A percentile compares a stretch with the other conserved stretches of the same genome.
Conservation (phyloP, 2,888 invertebrate species). For the Ectemnius continuus region DNA sequence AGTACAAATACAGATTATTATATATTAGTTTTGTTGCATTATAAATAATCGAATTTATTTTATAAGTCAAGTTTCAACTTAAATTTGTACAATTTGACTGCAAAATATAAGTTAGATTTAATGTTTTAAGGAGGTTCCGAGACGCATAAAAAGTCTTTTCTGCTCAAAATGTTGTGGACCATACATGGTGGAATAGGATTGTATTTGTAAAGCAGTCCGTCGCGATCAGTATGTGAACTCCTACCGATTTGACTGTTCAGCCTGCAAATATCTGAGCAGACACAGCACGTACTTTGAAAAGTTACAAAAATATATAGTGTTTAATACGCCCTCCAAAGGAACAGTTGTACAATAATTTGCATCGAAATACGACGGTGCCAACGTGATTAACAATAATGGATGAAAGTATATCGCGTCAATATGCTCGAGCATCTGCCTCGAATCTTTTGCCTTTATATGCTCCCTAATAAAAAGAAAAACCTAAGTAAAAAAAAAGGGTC, state of each 20-base stretch:
- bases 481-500: slow-evolving; percentile 9
- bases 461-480: slow-evolving; percentile 1
- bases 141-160: slow-evolving; percentile 24
- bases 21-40: slow-evolving; percentile 55
- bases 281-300: slow-evolving; percentile 48
- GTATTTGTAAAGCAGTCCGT: slow-evolving; percentile 38
- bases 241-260: slow-evolving; percentile 49
- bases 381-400: background rate
- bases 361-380: slow-evolving; percentile 10
- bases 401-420: background rate
- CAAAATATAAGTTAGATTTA: slow-evolving; percentile 59
- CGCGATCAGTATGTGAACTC: slow-evolving; percentile 44
- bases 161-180: slow-evolving; percentile 29
- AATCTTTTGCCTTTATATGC: background rate
- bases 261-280: slow-evolving; percentile 53
- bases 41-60: slow-evolving; percentile 67
- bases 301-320: slow-evolving; percentile 31
- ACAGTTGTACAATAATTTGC: slow-evolving; percentile 11
- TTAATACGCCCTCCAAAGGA: slow-evolving; percentile 51
- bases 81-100: slow-evolving; percentile 72
- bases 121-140: slow-evolving; percentile 34
- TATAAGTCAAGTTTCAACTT: slow-evolving; percentile 64
- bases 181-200: slow-evolving; percentile 26
- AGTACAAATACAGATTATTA: slow-evolving; percentile 38
- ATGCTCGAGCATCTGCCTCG: background rate